phyloP scores from a whole-genome alignment of 1,140 invertebrate genomes.

The Diuraphis noxia region DNA sequence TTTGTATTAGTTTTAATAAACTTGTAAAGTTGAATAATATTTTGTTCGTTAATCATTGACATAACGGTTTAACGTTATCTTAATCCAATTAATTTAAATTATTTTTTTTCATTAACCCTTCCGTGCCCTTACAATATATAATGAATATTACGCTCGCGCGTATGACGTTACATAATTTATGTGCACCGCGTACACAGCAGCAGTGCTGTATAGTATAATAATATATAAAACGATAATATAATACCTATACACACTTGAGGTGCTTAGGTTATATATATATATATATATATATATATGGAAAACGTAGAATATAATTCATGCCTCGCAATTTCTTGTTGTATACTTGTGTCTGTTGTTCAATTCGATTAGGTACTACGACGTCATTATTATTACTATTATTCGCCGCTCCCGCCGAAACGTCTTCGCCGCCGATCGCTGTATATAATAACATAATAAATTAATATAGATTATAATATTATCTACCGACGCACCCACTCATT shows the following conservation, averaged over 20 bases:
- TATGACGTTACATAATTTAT: not conserved
- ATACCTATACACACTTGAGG: not conserved
- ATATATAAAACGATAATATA: not conserved
- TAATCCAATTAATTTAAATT: not conserved
- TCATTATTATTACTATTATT: not conserved
- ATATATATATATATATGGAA: not conserved
- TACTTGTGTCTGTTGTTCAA: not conserved
- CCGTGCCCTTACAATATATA: not conserved
- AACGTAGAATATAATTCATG: not conserved
- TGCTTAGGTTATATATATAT: not conserved
- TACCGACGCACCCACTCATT: not conserved
- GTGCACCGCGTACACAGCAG: not conserved
- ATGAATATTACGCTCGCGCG: not conserved
- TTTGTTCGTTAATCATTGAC: not conserved
- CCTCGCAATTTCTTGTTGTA: not conserved
- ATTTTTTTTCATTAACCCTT: not conserved
- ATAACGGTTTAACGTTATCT: not conserved
- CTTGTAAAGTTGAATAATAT: not conserved
- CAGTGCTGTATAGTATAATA: not conserved
- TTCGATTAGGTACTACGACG: not conserved
- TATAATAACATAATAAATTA: no score
- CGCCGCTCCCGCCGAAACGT: not conserved
- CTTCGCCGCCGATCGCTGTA: not conserved
- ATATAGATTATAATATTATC: not conserved
- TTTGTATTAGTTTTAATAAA: not conserved